Conservation (phyloP, 2,888 invertebrate species). For the Coenonympha glycerion region DNA sequence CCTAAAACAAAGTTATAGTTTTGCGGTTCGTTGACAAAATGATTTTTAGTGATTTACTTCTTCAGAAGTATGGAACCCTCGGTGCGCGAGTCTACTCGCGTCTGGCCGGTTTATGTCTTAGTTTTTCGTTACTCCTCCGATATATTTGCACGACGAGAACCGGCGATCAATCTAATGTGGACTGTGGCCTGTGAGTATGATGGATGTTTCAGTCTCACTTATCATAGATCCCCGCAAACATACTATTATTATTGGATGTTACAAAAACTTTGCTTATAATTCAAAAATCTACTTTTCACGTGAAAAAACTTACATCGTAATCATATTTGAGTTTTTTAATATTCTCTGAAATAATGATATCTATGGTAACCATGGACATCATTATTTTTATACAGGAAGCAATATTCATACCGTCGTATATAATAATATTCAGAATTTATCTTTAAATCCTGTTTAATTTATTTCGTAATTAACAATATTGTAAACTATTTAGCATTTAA, state of each 20-base stretch:
- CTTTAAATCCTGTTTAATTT: not conserved
- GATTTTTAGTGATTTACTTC: too few relatives aligned
- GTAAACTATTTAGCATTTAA: conserved; percentile 24
- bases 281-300: too few relatives aligned
- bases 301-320: too few relatives aligned
- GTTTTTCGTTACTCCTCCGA: conserved; percentile 44
- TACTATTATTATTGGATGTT: conserved; percentile 4
- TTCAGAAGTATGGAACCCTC: too few relatives aligned
- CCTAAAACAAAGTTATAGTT: too few relatives aligned
- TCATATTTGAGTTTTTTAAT: too few relatives aligned
- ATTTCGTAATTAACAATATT: not conserved
- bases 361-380: too few relatives aligned
- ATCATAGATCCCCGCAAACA: conserved; percentile 31
- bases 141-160: conserved; percentile 50
- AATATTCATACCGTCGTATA: not conserved
- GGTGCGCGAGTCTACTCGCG: too few relatives aligned
- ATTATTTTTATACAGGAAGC: too few relatives aligned
- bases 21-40: too few relatives aligned
- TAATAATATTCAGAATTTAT: not conserved
- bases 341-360: too few relatives aligned
- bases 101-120: conserved; percentile 72
- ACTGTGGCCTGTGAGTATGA: conserved; percentile 60
- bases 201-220: conserved; percentile 51
- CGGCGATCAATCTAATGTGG: conserved; percentile 63
- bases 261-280: not conserved